phyloP scores from a whole-genome alignment of 2,797 vertebrate genomes.

The Anguilla marmorata region DNA sequence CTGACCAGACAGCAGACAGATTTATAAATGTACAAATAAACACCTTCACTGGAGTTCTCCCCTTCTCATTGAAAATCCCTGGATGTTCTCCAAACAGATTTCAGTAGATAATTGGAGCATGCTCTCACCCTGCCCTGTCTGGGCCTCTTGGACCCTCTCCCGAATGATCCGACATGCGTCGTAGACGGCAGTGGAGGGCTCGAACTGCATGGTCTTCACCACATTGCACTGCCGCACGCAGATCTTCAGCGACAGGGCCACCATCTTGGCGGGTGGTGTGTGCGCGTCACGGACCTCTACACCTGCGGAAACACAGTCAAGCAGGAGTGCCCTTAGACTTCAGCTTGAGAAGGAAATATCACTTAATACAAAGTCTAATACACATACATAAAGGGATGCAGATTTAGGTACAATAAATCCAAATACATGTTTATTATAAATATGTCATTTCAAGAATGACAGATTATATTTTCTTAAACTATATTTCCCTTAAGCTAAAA shows the following conservation, averaged over 20 bases:
- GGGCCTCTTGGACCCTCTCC: conserved; percentile 92
- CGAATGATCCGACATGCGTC: conserved; percentile 93
- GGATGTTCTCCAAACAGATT: not conserved
- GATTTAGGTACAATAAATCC: too few relatives aligned
- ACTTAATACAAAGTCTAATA: too few relatives aligned
- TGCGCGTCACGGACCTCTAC: not conserved
- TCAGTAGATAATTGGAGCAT: not conserved
- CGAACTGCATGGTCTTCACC: conserved; percentile 99
- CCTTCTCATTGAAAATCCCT: not conserved
- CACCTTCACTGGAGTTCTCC: not conserved
- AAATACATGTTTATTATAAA: too few relatives aligned
- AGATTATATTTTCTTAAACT: too few relatives aligned
- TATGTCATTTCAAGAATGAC: too few relatives aligned
- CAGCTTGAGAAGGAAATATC: not conserved
- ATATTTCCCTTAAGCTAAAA: too few relatives aligned
- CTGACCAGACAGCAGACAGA: not conserved
- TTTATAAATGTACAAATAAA: not conserved
- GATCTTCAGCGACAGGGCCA: conserved; percentile 95
- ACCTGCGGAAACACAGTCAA: not conserved
- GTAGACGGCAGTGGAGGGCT: conserved; percentile 91
- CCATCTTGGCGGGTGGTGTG: conserved; percentile 77
- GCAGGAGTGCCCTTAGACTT: not conserved
- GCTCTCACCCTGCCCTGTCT: conserved; percentile 87
- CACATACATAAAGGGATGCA: too few relatives aligned
- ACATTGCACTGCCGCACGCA: conserved; percentile 97